These are phyloP conservation scores for Andinoacara biseriatus DNA, from an alignment of 2,113 vertebrate genomes.

Conservation along the genomic window DNA sequence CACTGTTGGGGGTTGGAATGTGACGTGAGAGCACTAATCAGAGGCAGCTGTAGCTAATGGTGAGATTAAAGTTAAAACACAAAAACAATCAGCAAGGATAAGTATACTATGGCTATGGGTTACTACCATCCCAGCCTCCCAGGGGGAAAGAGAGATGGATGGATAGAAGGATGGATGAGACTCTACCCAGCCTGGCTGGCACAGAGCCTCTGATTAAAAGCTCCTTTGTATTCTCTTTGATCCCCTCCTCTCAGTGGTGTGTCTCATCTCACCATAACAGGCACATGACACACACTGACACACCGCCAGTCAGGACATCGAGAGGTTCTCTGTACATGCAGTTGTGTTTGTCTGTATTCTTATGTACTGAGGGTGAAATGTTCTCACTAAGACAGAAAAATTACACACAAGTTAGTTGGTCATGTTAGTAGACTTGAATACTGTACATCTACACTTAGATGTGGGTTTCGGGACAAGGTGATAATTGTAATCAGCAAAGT, in stretches of 20 bases:
- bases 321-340: not conserved
- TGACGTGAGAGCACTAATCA: slow-evolving; percentile 81
- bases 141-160: slow-evolving; percentile 9
- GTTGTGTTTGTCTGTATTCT: not conserved
- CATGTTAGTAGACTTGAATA: not conserved
- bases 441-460: not conserved
- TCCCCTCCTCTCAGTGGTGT: slow-evolving; percentile 67
- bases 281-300: slow-evolving; percentile 45
- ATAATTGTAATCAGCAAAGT: not conserved
- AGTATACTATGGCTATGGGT: slow-evolving; percentile 82
- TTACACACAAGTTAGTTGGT: fast-evolving
- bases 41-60: slow-evolving; percentile 83
- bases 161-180: slow-evolving; percentile 56
- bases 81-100: slow-evolving; percentile 83
- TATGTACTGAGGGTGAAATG: not conserved
- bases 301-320: slow-evolving; percentile 43
- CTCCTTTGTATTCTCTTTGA: slow-evolving; percentile 73
- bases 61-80: slow-evolving; percentile 83
- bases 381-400: not conserved
- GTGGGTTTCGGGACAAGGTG: not conserved
- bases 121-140: slow-evolving; percentile 73
- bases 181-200: slow-evolving; percentile 70
- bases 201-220: slow-evolving; percentile 72
- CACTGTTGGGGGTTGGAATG: slow-evolving; percentile 69
- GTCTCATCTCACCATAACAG: slow-evolving; percentile 63